These are phyloP conservation scores for Ochropacha duplaris DNA, from an alignment of 2,888 invertebrate genomes.

Conservation along the genomic window DNA sequence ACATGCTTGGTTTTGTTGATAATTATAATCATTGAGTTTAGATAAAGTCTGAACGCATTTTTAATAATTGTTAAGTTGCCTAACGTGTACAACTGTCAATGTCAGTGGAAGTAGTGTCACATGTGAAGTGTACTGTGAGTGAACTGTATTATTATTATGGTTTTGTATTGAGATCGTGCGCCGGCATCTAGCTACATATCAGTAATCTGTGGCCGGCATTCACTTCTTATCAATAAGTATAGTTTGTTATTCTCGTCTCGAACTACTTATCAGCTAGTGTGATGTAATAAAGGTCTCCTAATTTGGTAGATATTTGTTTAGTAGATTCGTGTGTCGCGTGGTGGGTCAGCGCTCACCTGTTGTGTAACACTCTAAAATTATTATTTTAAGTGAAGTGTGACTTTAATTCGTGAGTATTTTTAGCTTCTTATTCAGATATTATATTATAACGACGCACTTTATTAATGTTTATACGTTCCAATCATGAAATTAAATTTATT, in stretches of 20 bases:
- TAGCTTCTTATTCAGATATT: neutral
- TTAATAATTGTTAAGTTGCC: constrained; percentile 22
- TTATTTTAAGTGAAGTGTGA: neutral
- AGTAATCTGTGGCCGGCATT: too few species aligned
- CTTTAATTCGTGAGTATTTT: constrained; percentile 1
- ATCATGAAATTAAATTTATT: too few species aligned
- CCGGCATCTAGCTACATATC: too few species aligned
- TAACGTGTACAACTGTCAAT: constrained; percentile 28
- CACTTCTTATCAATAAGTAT: constrained; percentile 22
- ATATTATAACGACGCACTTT: neutral
- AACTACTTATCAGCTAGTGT: constrained; percentile 30
- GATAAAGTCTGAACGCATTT: neutral
- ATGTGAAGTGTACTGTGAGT: neutral
- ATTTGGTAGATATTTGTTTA: constrained; percentile 1
- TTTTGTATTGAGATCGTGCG: constrained; percentile 18
- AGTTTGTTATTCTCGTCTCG: constrained; percentile 36
- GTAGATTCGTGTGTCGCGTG: neutral
- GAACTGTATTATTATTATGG: constrained; percentile 3
- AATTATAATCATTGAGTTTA: neutral
- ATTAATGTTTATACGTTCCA: neutral
- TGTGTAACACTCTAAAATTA: neutral
- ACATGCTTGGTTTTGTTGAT: too few species aligned
- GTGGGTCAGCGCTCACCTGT: neutral
- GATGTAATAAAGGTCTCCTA: constrained; percentile 41
- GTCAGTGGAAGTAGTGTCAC: constrained; percentile 18